A percentile compares a stretch with the other conserved stretches of the same genome.
These are phyloP conservation scores for Drosophila kokeensis DNA, from an alignment of 2,888 invertebrate genomes.

Conservation along the genomic window DNA sequence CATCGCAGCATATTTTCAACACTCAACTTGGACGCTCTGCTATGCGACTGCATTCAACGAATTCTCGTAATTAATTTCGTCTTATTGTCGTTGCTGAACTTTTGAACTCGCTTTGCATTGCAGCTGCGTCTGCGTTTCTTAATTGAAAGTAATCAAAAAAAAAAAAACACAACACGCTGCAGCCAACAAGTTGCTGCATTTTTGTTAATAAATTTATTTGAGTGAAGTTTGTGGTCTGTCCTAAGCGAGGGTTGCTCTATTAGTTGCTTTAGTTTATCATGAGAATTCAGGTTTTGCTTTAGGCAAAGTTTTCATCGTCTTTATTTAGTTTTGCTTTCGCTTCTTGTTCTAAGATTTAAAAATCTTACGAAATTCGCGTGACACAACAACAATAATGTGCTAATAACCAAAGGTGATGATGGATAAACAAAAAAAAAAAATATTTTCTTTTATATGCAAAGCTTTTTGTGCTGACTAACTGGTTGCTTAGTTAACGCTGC, in stretches of 20 bases:
- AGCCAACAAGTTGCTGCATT: conserved; percentile 40
- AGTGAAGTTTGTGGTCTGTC: background rate
- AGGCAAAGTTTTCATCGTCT: background rate
- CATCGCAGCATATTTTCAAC: conserved; percentile 46
- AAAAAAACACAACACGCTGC: conserved; percentile 4
- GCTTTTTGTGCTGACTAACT: background rate
- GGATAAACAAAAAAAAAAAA: background rate
- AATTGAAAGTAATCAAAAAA: conserved; percentile 60
- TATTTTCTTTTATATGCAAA: background rate
- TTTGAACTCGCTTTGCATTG: conserved; percentile 45
- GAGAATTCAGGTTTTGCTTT: background rate
- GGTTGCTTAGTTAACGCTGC: background rate
- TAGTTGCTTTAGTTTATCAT: background rate
- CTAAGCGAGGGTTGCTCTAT: conserved; percentile 20
- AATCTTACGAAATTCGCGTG: conserved; percentile 2
- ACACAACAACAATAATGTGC: conserved; percentile 8
- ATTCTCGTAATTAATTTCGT: conserved; percentile 13
- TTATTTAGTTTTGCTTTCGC: background rate
- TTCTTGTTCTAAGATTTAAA: background rate
- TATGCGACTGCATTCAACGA: conserved; percentile 36
- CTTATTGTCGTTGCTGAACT: conserved; percentile 41
- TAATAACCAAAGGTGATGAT: conserved; percentile 1
- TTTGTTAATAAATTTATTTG: conserved; percentile 10
- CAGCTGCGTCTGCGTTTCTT: conserved; percentile 27
- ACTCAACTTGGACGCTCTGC: conserved; percentile 35